These are phyloP conservation scores for Eulacestoma nigropectus DNA, from an alignment of 2,113 vertebrate genomes.

Conservation along the genomic window DNA sequence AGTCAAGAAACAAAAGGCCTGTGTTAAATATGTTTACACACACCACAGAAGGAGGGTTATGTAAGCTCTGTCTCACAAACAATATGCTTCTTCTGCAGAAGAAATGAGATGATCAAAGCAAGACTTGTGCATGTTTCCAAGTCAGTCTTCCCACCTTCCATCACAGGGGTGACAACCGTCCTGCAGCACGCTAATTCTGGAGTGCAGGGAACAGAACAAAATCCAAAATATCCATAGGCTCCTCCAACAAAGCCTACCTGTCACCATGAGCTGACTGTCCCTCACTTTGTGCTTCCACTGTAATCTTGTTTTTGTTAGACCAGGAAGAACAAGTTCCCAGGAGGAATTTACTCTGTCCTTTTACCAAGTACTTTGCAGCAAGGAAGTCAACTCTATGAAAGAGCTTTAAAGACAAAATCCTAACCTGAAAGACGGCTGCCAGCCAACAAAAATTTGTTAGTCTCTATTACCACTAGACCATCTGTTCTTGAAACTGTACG, in stretches of 20 bases:
- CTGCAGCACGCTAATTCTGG: not conserved
- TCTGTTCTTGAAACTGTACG: constrained; percentile 5
- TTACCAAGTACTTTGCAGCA: not conserved
- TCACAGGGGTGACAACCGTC: constrained; percentile 10
- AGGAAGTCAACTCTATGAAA: not conserved
- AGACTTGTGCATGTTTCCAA: not conserved
- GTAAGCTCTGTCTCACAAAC: constrained; percentile 49
- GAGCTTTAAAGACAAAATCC: constrained; percentile 26
- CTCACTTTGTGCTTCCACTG: not conserved
- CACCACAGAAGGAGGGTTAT: constrained; percentile 39
- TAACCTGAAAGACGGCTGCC: constrained; percentile 32
- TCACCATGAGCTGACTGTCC: accelerated
- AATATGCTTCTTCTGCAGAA: constrained; percentile 29
- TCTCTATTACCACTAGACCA: constrained; percentile 10
- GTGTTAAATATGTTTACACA: constrained; percentile 47
- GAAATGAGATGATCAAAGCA: constrained; percentile 8
- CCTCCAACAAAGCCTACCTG: not conserved
- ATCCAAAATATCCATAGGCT: not conserved
- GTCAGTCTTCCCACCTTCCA: constrained; percentile 22
- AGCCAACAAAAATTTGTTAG: constrained; percentile 29
- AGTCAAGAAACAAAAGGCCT: constrained; percentile 47
- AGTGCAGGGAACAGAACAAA: not conserved
- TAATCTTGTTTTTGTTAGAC: not conserved
- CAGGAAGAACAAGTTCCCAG: not conserved
- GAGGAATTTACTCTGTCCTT: not conserved